Percentiles rank a stretch among this genome's conserved stretches.
These are phyloP conservation scores for Erinaceus europaeus DNA, from an alignment of 2,113 vertebrate genomes.

Conservation along the genomic window DNA sequence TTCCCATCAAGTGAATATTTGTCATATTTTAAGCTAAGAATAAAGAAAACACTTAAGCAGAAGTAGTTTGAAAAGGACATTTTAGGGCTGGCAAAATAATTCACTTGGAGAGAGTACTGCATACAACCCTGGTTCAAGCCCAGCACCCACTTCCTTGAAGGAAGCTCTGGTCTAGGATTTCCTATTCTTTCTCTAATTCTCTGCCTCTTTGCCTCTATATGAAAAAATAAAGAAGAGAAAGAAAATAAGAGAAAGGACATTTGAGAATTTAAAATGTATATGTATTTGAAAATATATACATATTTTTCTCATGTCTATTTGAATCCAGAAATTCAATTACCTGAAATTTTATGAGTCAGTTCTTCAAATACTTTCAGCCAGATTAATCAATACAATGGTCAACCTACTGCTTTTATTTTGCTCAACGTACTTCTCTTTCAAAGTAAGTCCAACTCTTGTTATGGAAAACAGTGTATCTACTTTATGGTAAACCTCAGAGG, in stretches of 20 bases:
- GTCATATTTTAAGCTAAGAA: neutral
- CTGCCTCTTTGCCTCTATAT: too few species aligned
- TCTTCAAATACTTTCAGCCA: slow-evolving; percentile 43
- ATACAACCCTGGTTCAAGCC: too few species aligned
- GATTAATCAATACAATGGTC: slow-evolving; percentile 18
- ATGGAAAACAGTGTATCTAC: neutral
- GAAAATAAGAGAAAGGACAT: too few species aligned
- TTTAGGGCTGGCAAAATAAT: too few species aligned
- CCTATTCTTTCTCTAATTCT: too few species aligned
- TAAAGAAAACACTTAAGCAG: neutral
- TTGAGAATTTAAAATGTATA: too few species aligned
- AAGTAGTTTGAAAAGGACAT: slow-evolving; percentile 21
- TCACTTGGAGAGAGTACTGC: too few species aligned
- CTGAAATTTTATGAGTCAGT: slow-evolving; percentile 64
- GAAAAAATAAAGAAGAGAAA: too few species aligned
- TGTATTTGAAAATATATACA: neutral
- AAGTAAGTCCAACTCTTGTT: slow-evolving; percentile 31
- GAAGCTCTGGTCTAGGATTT: too few species aligned
- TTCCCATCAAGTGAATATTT: neutral
- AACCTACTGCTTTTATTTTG: slow-evolving; percentile 41
- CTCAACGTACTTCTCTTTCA: slow-evolving; percentile 52
- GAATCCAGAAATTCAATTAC: slow-evolving; percentile 40
- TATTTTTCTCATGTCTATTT: neutral
- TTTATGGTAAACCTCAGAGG: neutral
- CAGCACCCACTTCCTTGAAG: too few species aligned